Evolutionary conservation across 2,113 vertebrate genomes (phyloP).

Genomic region (Misgurnus anguillicaudatus): DNA sequence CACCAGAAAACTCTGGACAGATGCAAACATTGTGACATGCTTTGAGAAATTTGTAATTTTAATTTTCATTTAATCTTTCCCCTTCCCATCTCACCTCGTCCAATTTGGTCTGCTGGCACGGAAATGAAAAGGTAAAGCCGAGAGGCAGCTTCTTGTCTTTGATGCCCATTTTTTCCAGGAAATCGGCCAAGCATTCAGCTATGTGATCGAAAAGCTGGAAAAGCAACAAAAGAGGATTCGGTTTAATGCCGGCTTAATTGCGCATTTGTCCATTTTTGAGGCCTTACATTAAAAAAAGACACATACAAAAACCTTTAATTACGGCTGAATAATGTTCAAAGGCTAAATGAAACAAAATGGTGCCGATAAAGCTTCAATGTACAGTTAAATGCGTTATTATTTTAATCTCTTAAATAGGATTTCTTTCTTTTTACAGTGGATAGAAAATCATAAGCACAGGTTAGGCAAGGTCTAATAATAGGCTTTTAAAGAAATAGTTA

Average conservation of each 20-base stretch:
- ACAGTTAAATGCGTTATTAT: not conserved
- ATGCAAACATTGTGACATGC: not conserved
- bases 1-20: slow-evolving; percentile 83
- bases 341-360: not conserved
- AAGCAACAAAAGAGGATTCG: not conserved
- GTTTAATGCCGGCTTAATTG: not conserved
- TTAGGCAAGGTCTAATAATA: not conserved
- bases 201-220: slow-evolving; percentile 96
- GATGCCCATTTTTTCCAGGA: slow-evolving; percentile 90
- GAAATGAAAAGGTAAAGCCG: slow-evolving; percentile 97
- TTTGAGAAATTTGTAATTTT: not conserved
- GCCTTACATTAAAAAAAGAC: not conserved
- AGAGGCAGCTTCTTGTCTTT: slow-evolving; percentile 93
- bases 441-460: not conserved
- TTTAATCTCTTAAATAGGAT: not conserved
- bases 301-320: not conserved
- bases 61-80: not conserved
- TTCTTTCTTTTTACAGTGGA: not conserved
- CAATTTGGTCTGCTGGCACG: slow-evolving; percentile 89
- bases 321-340: not conserved
- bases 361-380: not conserved
- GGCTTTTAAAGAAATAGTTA: not conserved
- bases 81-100: slow-evolving; percentile 83
- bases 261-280: not conserved
- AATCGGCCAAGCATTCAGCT: slow-evolving; percentile 87